Conservation (phyloP, 2,113 vertebrate species). For the Cyanistes caeruleus region DNA sequence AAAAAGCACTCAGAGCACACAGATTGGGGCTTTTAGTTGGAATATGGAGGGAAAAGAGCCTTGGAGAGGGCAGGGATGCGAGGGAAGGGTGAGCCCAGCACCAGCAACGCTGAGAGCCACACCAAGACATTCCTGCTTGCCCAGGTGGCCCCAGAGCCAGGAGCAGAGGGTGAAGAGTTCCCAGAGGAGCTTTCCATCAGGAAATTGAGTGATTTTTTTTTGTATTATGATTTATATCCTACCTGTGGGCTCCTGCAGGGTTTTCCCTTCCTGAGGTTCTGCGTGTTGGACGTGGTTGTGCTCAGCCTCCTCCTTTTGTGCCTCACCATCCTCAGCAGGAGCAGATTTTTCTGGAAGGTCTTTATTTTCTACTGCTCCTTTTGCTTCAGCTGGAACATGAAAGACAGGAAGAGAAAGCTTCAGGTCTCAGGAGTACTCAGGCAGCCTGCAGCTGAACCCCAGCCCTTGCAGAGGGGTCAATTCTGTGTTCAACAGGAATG, state of each 20-base stretch:
- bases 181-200: neutral
- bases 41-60: rapidly evolving
- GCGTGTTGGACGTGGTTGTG: neutral
- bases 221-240: neutral
- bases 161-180: neutral
- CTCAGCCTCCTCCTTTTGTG: neutral
- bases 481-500: neutral
- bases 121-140: neutral
- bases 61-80: neutral
- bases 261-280: neutral
- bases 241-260: conserved; percentile 47
- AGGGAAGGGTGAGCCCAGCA: neutral
- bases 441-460: neutral
- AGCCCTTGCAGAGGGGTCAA: neutral
- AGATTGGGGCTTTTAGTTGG: rapidly evolving
- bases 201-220: neutral
- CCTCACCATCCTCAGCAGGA: neutral
- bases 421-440: rapidly evolving
- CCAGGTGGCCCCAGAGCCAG: neutral
- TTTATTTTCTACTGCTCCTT: neutral
- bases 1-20: neutral
- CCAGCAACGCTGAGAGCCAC: neutral
- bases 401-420: neutral
- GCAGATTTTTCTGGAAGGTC: neutral
- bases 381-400: neutral